Conservation (phyloP, 2,888 invertebrate species). For the Cremastinae sp. region DNA sequence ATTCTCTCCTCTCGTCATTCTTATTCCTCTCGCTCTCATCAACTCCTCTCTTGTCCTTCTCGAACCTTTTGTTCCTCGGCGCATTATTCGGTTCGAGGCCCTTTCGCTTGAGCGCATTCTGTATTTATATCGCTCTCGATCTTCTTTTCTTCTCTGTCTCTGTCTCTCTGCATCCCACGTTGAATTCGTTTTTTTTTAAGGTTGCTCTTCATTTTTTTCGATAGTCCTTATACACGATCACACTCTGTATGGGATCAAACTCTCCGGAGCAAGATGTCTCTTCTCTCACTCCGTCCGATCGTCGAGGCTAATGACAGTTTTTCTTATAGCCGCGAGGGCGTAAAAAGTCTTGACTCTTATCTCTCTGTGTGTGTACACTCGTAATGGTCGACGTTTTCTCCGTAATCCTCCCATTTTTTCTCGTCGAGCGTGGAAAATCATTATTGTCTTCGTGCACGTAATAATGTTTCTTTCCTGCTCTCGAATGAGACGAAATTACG, state of each 20-base stretch:
- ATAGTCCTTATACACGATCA: background rate
- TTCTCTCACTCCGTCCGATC: conserved; percentile 41
- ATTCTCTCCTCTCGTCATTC: conserved; percentile 52
- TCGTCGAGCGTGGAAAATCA: too few relatives aligned
- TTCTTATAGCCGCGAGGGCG: conserved; percentile 59
- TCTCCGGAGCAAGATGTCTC: too few relatives aligned
- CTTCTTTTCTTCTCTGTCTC: background rate
- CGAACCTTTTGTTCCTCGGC: conserved; percentile 17
- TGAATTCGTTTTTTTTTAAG: background rate
- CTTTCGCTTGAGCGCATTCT: conserved; percentile 9
- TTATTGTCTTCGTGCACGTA: too few relatives aligned
- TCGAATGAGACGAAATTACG: too few relatives aligned
- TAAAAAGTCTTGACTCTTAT: conserved; percentile 7
- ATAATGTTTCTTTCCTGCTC: too few relatives aligned
- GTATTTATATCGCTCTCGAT: conserved; percentile 19
- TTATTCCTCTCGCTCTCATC: conserved; percentile 31
- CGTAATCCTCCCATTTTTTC: background rate
- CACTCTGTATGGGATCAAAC: too few relatives aligned
- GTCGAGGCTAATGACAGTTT: conserved; percentile 66
- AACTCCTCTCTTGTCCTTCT: conserved; percentile 25
- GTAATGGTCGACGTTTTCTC: too few relatives aligned
- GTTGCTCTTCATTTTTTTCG: background rate
- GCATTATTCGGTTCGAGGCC: conserved; percentile 23
- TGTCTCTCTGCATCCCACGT: background rate
- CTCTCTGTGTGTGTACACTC: too few relatives aligned